phyloP scores from a whole-genome alignment of 2,797 vertebrate genomes.

The Poeciliopsis paucimaculata region DNA sequence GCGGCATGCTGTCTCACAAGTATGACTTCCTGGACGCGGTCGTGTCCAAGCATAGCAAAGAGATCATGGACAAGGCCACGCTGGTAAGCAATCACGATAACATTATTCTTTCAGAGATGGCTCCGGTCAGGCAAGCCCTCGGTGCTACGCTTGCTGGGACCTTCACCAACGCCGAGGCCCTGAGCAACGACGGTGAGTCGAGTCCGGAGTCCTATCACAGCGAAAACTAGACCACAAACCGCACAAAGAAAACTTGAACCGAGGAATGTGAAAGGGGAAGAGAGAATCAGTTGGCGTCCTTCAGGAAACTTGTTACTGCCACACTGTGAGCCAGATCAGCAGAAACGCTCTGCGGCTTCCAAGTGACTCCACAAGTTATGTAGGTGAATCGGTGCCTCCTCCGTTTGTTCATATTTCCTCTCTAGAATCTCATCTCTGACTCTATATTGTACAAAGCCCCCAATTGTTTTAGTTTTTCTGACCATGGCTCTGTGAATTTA shows the following conservation, averaged over 20 bases:
- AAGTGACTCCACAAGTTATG: conserved; percentile 62
- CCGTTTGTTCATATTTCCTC: conserved; percentile 24
- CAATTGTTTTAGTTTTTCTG: conserved; percentile 31
- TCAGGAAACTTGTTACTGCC: conserved; percentile 70
- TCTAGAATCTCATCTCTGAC: conserved; percentile 32
- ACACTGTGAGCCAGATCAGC: conserved; percentile 50
- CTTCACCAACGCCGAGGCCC: conserved; percentile 89
- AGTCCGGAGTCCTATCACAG: conserved; percentile 87
- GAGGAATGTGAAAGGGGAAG: conserved; percentile 56
- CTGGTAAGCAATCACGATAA: conserved; percentile 91
- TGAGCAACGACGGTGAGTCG: conserved; percentile 83
- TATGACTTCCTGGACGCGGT: conserved; percentile 94
- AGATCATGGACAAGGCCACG: conserved; percentile 96
- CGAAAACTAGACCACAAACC: conserved; percentile 77
- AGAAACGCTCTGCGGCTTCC: conserved; percentile 54
- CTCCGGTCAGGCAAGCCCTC: conserved; percentile 86
- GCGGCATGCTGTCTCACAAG: conserved; percentile 89
- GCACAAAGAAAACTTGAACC: conserved; percentile 45
- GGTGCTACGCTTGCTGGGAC: conserved; percentile 85
- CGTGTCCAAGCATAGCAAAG: conserved; percentile 92
- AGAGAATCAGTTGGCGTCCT: conserved; percentile 49
- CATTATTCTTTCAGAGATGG: conserved; percentile 92
- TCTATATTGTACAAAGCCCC: conserved; percentile 39
- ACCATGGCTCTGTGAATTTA: conserved; percentile 48
- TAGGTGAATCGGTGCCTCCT: conserved; percentile 58